Base-by-base conservation (phyloP, 2,888 invertebrate genomes). In the Carcina quercana region DNA sequence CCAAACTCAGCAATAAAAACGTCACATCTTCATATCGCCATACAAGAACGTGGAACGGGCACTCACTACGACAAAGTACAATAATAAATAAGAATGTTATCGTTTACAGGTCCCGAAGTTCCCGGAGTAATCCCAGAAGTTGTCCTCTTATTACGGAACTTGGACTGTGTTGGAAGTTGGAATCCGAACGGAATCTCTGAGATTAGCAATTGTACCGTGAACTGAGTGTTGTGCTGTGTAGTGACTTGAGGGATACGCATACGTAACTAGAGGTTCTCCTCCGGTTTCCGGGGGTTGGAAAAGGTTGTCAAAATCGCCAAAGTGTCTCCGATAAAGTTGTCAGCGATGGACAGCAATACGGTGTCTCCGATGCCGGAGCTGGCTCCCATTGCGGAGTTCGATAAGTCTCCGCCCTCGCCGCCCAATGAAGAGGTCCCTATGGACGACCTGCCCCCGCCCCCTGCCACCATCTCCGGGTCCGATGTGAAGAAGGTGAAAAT, bases 321-420 rank as follows among this genome's bases (percentile, higher is more conserved):
- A 65, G 85, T 85, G 85, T 84, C 84, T 80, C 85, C 85, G 39
- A 82, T 85, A 67, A 85, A 85, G 78, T 69, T 85, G 65, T 80
- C 82, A 43, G 84, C 82, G 52, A 89, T 89, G 89, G 89, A 89
- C 71, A 88, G 86, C 75, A 89, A 88, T 74, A 88, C 88, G 56
- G 89, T 89, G 60, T 88, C 89, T 11, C 89, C 89, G 41, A 88
- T 89, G 88, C 88, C 88, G 44, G 87, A 88, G 53, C 65, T 88
- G 64, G 89, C 89, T 34, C 89, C 89, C 15, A 89, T 89, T 44
- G 89, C 89, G 28, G 89, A 89, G 75, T 89, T 90, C 57, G 89
- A 90, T 60, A 89, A 89, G 73, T 88, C 89, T 5, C 89, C 89
- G 17, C 89, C 89, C 5, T 88, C 88, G 44, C 89, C 89, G 20